Conservation (phyloP, 2,797 vertebrate species). For the Hylomyscus alleni region DNA sequence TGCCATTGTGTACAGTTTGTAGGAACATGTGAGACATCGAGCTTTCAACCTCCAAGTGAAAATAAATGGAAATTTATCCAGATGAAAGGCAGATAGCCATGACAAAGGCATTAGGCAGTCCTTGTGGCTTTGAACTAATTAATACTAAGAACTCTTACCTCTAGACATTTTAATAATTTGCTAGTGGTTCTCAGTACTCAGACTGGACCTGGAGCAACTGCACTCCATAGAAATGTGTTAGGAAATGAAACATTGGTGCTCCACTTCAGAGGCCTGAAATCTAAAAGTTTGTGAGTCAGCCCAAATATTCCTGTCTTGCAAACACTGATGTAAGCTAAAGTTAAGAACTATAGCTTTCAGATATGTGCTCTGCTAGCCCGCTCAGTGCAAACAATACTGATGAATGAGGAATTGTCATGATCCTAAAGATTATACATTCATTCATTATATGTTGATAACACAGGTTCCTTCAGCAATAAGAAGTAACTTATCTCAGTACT, state of each 20-base stretch:
- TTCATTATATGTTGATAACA: neutral
- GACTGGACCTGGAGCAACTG: neutral
- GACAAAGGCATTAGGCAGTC: neutral
- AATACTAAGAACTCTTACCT: neutral
- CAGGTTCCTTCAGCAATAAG: neutral
- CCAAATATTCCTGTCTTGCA: neutral
- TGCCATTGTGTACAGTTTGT: neutral
- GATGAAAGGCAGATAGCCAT: neutral
- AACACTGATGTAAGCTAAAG: neutral
- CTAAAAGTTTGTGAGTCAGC: neutral
- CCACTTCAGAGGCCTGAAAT: neutral
- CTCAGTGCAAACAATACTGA: slow-evolving; percentile 1
- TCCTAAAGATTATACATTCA: neutral
- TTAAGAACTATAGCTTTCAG: neutral
- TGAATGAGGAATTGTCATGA: neutral
- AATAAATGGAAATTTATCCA: neutral
- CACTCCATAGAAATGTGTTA: neutral
- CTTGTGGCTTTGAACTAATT: neutral
- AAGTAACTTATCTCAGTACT: slow-evolving; percentile 16
- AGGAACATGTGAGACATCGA: neutral
- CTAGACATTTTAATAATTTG: neutral
- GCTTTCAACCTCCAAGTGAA: neutral
- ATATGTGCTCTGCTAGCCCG: neutral
- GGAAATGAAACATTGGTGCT: neutral
- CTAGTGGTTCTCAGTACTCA: neutral